Percentiles rank a stretch among this genome's conserved stretches.
These are phyloP conservation scores for Ichneumoninae sp. DNA, from an alignment of 2,888 invertebrate genomes.

Conservation along the genomic window DNA sequence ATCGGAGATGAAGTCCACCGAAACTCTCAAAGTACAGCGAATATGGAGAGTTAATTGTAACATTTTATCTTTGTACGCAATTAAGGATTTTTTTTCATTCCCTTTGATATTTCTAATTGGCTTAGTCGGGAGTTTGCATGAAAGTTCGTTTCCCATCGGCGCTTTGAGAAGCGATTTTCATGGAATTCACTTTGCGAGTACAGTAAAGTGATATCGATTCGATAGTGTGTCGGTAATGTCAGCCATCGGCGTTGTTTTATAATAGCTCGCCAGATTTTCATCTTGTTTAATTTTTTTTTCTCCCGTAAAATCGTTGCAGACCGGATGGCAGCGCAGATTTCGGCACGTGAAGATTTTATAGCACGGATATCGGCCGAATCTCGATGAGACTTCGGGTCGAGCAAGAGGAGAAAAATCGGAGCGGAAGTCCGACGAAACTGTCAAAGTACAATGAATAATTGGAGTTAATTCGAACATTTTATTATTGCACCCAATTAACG, in stretches of 20 bases:
- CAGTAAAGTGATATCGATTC: slow-evolving; percentile 66
- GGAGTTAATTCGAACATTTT: background rate
- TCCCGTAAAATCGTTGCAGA: background rate
- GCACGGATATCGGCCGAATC: slow-evolving; percentile 82
- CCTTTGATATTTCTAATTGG: background rate
- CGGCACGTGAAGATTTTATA: background rate
- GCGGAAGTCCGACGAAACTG: background rate
- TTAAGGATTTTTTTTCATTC: background rate
- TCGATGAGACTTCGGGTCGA: slow-evolving; percentile 74
- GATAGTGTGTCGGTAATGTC: slow-evolving; percentile 82
- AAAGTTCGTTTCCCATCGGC: background rate
- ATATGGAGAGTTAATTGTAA: background rate
- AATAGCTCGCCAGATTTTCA: no score
- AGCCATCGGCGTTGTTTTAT: slow-evolving; percentile 77
- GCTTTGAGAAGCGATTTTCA: no score
- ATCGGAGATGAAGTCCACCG: background rate
- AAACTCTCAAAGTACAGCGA: background rate
- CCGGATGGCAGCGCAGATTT: background rate
- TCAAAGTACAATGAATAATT: background rate
- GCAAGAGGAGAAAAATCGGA: slow-evolving; percentile 20
- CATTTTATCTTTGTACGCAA: background rate
- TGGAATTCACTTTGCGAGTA: background rate
- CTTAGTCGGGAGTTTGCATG: background rate
- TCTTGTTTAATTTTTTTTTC: background rate
- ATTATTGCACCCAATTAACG: background rate